Percentiles rank a stretch among this genome's conserved stretches.
These are phyloP conservation scores for Cyclura pinguis DNA, from an alignment of 2,797 vertebrate species.

Conservation along the genomic window DNA sequence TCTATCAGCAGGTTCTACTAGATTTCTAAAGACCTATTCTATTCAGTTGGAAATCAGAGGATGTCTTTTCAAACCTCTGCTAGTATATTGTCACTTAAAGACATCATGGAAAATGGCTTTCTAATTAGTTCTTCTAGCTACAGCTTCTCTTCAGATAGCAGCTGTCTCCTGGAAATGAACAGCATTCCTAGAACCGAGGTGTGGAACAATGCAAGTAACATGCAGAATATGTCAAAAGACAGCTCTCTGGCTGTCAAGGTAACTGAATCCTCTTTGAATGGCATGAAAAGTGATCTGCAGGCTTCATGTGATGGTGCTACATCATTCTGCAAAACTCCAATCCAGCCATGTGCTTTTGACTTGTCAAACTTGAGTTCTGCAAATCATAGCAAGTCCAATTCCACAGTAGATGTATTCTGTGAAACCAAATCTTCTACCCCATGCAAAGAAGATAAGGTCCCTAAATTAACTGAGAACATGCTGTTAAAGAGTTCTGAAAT, in stretches of 20 bases:
- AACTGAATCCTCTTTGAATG: background rate
- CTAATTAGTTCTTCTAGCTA: conserved; percentile 36
- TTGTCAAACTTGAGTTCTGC: conserved; percentile 53
- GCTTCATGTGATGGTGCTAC: conserved; percentile 20
- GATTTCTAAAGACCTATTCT: rapidly evolving
- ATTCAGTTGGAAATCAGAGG: background rate
- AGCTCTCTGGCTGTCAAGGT: conserved; percentile 36
- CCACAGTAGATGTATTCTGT: conserved; percentile 9
- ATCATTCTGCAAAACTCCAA: conserved; percentile 61
- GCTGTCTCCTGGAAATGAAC: conserved; percentile 33
- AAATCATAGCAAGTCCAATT: conserved; percentile 7
- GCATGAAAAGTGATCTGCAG: conserved; percentile 45
- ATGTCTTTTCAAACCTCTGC: conserved; percentile 59
- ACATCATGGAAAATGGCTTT: conserved; percentile 70
- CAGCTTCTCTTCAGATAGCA: conserved; percentile 5
- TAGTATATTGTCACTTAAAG: conserved; percentile 56
- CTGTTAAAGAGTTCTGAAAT: conserved; percentile 66
- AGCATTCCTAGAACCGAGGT: conserved; percentile 8
- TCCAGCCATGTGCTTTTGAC: conserved; percentile 28
- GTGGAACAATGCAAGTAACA: conserved; percentile 30
- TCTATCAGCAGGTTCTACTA: background rate
- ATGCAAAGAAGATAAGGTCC: conserved; percentile 56
- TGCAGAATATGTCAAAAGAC: background rate
- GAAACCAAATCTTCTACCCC: conserved; percentile 83
- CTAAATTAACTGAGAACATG: conserved; percentile 48